A percentile compares a stretch with the other conserved stretches of the same genome.
phyloP scores from a whole-genome alignment of 2,113 vertebrate species.

The Apodemus sylvaticus region DNA sequence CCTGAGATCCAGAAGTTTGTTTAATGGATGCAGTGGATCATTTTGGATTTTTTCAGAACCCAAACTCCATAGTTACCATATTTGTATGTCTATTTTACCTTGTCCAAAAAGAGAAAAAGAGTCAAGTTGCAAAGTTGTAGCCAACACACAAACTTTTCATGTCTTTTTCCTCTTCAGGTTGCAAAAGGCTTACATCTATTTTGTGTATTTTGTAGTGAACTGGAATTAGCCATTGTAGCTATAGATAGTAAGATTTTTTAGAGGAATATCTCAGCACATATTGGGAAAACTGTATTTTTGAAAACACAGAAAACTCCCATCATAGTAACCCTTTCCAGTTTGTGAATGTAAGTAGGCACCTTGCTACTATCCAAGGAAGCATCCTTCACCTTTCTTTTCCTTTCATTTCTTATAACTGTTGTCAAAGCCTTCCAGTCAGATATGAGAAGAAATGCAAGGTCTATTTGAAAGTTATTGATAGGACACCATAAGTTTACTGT shows the following conservation, averaged over 20 bases:
- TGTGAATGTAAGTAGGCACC: background rate
- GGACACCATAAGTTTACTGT: background rate
- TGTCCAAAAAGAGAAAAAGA: background rate
- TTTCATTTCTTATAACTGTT: conserved; percentile 42
- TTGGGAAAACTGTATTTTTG: background rate
- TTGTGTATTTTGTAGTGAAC: background rate
- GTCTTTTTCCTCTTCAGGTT: background rate
- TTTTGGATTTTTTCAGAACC: background rate
- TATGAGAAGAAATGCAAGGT: conserved; percentile 8
- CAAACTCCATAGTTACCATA: background rate
- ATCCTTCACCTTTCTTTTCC: conserved; percentile 42
- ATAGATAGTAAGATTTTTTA: background rate
- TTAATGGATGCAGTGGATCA: background rate
- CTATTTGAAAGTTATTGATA: background rate
- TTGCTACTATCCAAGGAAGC: background rate
- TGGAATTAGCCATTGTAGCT: background rate
- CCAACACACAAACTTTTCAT: background rate
- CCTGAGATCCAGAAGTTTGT: background rate
- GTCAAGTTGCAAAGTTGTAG: background rate
- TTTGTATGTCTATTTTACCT: background rate
- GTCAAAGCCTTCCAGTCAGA: conserved; percentile 12
- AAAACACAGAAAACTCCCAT: background rate
- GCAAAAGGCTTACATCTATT: background rate
- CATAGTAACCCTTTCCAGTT: background rate
- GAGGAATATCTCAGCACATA: background rate